Base-by-base conservation (phyloP, 2,797 vertebrate species). In the Paguma larvata region DNA sequence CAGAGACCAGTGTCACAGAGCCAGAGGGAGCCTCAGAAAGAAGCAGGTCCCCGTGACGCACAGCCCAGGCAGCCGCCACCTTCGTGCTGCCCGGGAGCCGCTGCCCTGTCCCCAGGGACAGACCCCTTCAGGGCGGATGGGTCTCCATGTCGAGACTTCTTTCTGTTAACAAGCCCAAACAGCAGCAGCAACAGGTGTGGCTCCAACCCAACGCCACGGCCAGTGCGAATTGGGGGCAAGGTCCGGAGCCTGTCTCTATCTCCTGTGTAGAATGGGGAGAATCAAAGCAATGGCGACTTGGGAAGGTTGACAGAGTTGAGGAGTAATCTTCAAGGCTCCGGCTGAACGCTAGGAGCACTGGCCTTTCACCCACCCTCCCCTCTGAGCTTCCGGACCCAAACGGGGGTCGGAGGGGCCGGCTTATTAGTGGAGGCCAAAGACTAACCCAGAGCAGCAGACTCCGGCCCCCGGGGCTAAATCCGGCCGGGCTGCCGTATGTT, bases 1-100 rank as follows among this genome's bases (percentile, higher is more conserved):
- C 18, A 46, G 56, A 95, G 82, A 59, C 70, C 4, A 15, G 12
- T 0, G 11, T 38, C 80, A 34, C 34, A 16, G 38, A 72, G 62
- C 68, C 10, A 0, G 38, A 93, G 15, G 25, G 67, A 25, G 8
- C 16, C 56, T 75, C 16, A 16, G 73, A 59, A 4, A 65, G 51
- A 63, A 11, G 10, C 41, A 48, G 82, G 30, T 32, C 14, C 25
- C 46, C 27, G 0, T 0, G 0, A 16, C 21, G 4, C 14, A 44
- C 63, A 44, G 41, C 30, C 44, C 21, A 1, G 75, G 72, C 41
- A 78, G 91, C 15, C 23, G 30, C 77, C 32, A 5, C 4, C 48
- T 44, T 6, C 7, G 5, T 0, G 56, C 25, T 27, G 30, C 46
- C 9, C 2, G 19, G 32, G 19, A 41, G 44, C 51, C 1, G 53